Percentiles rank a stretch among this genome's conserved stretches.
These are phyloP conservation scores for Psettodes erumei DNA, from an alignment of 2,113 vertebrate genomes.

Conservation along the genomic window DNA sequence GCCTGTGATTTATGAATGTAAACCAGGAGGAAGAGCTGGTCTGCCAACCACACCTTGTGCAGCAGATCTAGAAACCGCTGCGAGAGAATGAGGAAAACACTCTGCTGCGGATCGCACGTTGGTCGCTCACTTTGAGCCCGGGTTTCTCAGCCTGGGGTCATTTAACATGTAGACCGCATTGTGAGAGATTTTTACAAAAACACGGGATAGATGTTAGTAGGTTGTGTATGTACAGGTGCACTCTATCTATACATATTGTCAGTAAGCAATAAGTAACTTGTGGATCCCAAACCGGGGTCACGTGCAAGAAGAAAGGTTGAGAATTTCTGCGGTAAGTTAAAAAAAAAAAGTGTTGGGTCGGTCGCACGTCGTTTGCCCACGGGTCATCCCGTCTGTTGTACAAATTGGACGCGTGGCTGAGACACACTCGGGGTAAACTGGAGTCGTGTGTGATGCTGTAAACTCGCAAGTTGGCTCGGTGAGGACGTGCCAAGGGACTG, in stretches of 20 bases:
- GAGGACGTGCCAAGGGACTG: slow-evolving; percentile 49
- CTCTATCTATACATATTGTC: too few relatives aligned
- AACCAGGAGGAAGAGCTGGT: slow-evolving; percentile 60
- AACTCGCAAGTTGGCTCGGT: slow-evolving; percentile 26
- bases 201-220: too few relatives aligned
- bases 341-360: background rate
- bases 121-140: background rate
- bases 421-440: background rate
- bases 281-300: slow-evolving; percentile 7
- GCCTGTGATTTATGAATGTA: slow-evolving; percentile 52
- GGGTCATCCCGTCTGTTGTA: slow-evolving; percentile 3
- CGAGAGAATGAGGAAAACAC: slow-evolving; percentile 47
- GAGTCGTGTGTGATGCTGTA: slow-evolving; percentile 9
- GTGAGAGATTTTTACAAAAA: background rate
- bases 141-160: background rate
- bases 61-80: background rate
- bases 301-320: background rate
- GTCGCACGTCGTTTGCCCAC: background rate
- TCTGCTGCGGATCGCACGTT: background rate
- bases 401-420: slow-evolving; percentile 17
- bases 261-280: too few relatives aligned
- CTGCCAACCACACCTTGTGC: slow-evolving; percentile 64
- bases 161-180: background rate
- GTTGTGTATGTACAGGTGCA: too few relatives aligned
- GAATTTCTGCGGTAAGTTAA: slow-evolving; percentile 6